Evolutionary conservation across 2,888 invertebrate genomes (phyloP), one percentile per base, ranked within the genome.

Genomic region (Ophonus ardosiacus): DNA sequence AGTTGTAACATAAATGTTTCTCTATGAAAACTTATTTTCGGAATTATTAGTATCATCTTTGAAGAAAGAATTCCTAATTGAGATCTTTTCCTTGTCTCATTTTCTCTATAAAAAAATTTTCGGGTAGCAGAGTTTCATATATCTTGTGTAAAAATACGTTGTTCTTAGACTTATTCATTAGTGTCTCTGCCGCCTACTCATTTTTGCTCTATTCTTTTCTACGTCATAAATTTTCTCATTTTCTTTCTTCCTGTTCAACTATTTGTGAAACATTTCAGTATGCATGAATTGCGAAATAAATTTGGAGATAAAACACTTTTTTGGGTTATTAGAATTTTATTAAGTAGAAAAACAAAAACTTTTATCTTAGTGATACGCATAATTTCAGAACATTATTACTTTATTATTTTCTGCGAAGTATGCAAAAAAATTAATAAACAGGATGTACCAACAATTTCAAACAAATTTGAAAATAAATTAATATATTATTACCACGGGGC

Each of bases 191-290:
- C 82, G 82, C 82, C 82, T 59, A 57, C 74, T 82, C 82, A 82
- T 82, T 82, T 81, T 82, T 82, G 59, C 74, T 40, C 74, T 56
- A 81, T 82, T 82, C 71, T 82, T 80, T 81, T 74, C 71, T 82
- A 21, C 57, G 17, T 59, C 82, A 82, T 82, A 82, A 82, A 82
- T 82, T 82, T 74, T 38, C 38, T 74, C 57, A 80, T 80, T 80
- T 80, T 43, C 80, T 80, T 51, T 40, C 17, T 80, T 63, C 61
- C 38, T 61, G 80, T 40, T 61, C 59, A 80, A 40, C 80, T 61
- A 80, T 21, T 40, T 40, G 61, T 38, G 61, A 80, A 80, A 80
- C 40, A 80, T 61, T 61, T 80, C 38, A 61, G n/a, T 80, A 61
- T 74, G 71, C 71, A 10, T 74, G 71, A 18, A 40, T 74, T 68